Conservation (phyloP, 2,797 vertebrate genomes). For the Selene dorsalis region DNA sequence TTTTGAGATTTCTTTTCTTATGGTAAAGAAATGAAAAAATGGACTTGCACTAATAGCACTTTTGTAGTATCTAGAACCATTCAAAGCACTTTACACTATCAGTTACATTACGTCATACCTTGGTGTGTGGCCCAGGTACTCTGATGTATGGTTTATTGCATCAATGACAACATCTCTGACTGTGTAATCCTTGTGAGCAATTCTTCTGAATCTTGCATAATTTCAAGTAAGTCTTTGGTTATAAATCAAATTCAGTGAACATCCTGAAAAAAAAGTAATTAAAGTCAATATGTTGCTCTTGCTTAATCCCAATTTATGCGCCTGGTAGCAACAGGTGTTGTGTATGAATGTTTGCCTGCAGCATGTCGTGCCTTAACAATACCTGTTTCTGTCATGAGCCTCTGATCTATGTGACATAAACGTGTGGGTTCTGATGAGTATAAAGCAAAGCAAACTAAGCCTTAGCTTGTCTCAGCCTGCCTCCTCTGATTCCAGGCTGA, state of each 20-base stretch:
- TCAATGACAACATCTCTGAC: not conserved
- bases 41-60: too few relatives aligned
- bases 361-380: too few relatives aligned
- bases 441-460: not conserved
- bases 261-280: not conserved
- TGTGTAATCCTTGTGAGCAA: not conserved
- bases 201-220: not conserved
- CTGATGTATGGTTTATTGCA: not conserved
- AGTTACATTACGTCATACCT: too few relatives aligned
- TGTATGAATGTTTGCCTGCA: too few relatives aligned
- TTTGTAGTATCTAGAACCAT: too few relatives aligned
- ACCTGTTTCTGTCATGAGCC: not conserved
- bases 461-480: conserved; percentile 59
- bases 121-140: not conserved
- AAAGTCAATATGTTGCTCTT: not conserved
- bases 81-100: too few relatives aligned
- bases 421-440: conserved; percentile 1
- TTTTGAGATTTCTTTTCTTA: too few relatives aligned
- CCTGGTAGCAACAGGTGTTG: too few relatives aligned
- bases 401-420: not conserved
- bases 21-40: too few relatives aligned
- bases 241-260: not conserved
- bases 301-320: not conserved
- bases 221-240: not conserved
- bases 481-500: conserved; percentile 28